Percentiles rank a stretch among this genome's conserved stretches.
These are phyloP conservation scores for Atherinomorus stipes DNA, from an alignment of 2,113 vertebrate genomes.

Conservation along the genomic window DNA sequence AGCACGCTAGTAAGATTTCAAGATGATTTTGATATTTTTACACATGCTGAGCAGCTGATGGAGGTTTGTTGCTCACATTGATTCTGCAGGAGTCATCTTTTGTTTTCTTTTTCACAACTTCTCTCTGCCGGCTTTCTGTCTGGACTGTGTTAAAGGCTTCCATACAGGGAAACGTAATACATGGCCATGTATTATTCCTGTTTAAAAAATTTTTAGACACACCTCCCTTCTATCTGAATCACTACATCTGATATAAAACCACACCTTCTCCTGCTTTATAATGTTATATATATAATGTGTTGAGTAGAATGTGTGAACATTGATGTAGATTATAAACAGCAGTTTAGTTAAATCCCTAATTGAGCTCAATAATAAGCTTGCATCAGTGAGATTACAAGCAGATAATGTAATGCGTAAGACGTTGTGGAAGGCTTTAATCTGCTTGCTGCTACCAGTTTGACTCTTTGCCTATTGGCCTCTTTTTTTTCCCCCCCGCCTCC, in stretches of 20 bases:
- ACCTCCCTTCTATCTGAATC: no score
- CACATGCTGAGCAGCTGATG: constrained; percentile 19
- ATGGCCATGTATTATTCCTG: neutral
- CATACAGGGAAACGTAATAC: constrained; percentile 50
- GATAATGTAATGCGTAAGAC: neutral
- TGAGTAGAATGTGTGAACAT: constrained; percentile 25
- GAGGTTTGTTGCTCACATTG: constrained; percentile 27
- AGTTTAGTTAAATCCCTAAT: neutral
- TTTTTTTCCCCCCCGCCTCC: constrained; percentile 23
- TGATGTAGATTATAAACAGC: neutral
- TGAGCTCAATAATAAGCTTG: neutral
- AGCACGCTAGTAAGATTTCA: constrained; percentile 88
- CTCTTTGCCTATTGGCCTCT: constrained; percentile 17
- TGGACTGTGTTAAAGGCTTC: constrained; percentile 70
- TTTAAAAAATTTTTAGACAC: no score
- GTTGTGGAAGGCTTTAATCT: neutral
- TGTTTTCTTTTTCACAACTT: constrained; percentile 51
- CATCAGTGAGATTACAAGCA: neutral
- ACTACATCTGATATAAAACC: no score
- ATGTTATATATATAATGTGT: constrained; percentile 11
- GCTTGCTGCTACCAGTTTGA: neutral
- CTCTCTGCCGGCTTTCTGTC: constrained; percentile 61
- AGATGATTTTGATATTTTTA: constrained; percentile 32
- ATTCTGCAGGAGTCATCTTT: constrained; percentile 34
- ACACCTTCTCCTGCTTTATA: constrained; percentile 45